Evolutionary conservation across 2,113 vertebrate species (phyloP).

Genomic region (Halichoerus grypus): DNA sequence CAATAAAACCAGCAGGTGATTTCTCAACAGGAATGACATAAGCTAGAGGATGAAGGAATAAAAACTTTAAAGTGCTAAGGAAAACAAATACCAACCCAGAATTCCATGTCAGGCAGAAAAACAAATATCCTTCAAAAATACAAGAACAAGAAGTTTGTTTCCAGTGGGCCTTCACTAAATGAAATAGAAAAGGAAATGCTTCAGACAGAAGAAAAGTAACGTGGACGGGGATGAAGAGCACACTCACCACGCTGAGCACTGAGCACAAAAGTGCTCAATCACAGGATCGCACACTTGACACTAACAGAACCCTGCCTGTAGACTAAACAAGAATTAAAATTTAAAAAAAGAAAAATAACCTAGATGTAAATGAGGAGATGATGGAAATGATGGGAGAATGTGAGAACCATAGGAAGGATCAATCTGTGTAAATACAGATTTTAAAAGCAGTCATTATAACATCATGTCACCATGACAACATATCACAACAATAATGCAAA

Average conservation of each 20-base stretch:
- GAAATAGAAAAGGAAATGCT: background rate
- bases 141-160: background rate
- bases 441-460: background rate
- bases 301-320: background rate
- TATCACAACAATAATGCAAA: background rate
- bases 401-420: background rate
- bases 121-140: background rate
- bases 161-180: background rate
- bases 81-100: background rate
- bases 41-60: background rate
- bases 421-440: background rate
- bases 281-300: accelerated
- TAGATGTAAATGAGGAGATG: background rate
- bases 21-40: background rate
- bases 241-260: background rate
- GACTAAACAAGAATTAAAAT: background rate
- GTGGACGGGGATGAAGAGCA: background rate
- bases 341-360: background rate
- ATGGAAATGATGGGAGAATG: background rate
- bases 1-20: background rate
- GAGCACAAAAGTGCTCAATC: background rate
- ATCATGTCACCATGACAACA: background rate
- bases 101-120: background rate
- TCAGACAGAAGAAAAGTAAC: background rate
- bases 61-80: background rate